phyloP scores from a whole-genome alignment of 2,113 vertebrate species.

The Brachypteracias leptosomus region DNA sequence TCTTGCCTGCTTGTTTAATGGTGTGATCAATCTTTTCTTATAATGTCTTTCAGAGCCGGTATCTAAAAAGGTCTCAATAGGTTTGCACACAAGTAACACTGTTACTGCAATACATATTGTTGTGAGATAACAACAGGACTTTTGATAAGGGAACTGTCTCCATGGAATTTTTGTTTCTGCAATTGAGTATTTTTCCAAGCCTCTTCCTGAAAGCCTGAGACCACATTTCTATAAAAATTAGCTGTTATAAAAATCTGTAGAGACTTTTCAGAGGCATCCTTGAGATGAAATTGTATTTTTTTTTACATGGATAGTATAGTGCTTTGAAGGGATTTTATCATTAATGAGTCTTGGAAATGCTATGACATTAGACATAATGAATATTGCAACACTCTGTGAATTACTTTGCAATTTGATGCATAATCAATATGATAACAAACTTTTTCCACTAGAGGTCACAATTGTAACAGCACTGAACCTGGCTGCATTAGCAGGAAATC shows the following conservation, averaged over 20 bases:
- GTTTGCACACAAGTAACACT: background rate
- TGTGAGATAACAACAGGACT: background rate
- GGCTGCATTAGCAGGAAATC: background rate
- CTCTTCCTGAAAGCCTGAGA: background rate
- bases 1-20: background rate
- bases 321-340: background rate
- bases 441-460: constrained; percentile 73
- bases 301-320: background rate
- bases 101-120: background rate
- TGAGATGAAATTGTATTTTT: background rate
- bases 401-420: background rate
- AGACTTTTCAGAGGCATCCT: background rate
- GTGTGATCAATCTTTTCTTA: background rate
- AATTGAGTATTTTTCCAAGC: background rate
- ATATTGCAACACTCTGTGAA: background rate
- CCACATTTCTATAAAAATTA: background rate
- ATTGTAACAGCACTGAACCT: constrained; percentile 27
- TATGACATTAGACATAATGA: background rate
- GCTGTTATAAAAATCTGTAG: background rate
- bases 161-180: background rate
- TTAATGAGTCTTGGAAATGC: background rate
- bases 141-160: background rate
- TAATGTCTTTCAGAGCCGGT: background rate
- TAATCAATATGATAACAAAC: background rate
- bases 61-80: background rate